These are phyloP conservation scores for Heterodera carotae DNA, from an alignment of 1,140 invertebrate genomes.

Conservation along the genomic window DNA sequence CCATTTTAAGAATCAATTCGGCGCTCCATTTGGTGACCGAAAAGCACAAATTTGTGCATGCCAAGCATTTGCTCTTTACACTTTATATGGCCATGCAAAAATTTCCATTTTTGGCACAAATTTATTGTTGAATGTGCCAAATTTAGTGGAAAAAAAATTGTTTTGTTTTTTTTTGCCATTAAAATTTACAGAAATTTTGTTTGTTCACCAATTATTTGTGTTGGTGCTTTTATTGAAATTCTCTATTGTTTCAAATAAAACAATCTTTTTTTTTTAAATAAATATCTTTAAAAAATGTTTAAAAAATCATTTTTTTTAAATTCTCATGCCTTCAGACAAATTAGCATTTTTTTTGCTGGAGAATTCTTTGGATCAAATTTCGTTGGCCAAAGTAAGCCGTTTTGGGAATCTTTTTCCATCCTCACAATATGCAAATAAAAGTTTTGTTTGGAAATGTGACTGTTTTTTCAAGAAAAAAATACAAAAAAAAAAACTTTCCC, in stretches of 20 bases:
- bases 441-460: too few species aligned
- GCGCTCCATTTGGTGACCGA: not conserved
- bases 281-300: too few species aligned
- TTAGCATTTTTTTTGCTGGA: too few species aligned
- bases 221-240: not conserved
- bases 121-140: not conserved
- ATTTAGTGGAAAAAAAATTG: not conserved
- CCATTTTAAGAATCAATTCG: not conserved
- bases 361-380: not conserved
- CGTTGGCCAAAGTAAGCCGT: not conserved
- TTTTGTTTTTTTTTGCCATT: too few species aligned
- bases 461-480: not conserved
- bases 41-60: not conserved
- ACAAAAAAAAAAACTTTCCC: too few species aligned
- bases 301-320: not conserved
- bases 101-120: slow-evolving; percentile 1
- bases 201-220: not conserved
- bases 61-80: not conserved
- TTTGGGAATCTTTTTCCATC: too few species aligned
- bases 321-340: not conserved
- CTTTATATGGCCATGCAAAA: not conserved
- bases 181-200: not conserved
- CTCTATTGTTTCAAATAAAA: not conserved
- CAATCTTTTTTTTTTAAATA: not conserved
- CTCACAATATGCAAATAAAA: too few species aligned